Evolutionary conservation across 1,140 invertebrate genomes (phyloP).

Genomic region (roundworm (Caenorhabditis elegans)): DNA sequence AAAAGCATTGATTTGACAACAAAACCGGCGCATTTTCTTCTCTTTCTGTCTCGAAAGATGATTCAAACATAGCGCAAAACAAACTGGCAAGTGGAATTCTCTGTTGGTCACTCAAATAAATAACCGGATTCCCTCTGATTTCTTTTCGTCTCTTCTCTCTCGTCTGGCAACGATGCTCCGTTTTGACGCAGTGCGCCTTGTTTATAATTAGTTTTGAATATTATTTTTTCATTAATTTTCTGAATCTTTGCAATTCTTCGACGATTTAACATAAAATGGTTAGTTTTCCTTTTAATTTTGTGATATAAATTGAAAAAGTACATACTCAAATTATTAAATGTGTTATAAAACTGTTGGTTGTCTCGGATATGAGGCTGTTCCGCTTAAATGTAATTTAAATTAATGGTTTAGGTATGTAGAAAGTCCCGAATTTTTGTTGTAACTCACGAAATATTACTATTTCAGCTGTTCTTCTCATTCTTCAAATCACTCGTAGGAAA

Average conservation of each 20-base stretch:
- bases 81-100: background rate
- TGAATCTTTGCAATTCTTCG: background rate
- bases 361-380: no score
- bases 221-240: background rate
- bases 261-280: background rate
- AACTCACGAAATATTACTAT: background rate
- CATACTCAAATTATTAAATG: no score
- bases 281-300: background rate
- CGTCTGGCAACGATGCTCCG: background rate
- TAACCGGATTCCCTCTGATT: constrained; percentile 2
- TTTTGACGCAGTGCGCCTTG: background rate
- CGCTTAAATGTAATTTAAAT: no score
- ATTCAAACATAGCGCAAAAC: constrained; percentile 28
- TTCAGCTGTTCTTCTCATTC: constrained; percentile 1
- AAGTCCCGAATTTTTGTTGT: no score
- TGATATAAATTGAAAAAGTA: no score
- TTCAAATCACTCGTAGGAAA: constrained; percentile 77
- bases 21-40: constrained; percentile 14
- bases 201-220: background rate
- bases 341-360: no score
- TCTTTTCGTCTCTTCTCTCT: background rate
- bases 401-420: no score
- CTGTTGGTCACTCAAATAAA: background rate
- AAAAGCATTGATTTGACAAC: constrained; percentile 20
- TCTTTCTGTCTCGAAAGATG: background rate